Conservation (phyloP, 1,140 invertebrate species). For the Camponotus floridanus region DNA sequence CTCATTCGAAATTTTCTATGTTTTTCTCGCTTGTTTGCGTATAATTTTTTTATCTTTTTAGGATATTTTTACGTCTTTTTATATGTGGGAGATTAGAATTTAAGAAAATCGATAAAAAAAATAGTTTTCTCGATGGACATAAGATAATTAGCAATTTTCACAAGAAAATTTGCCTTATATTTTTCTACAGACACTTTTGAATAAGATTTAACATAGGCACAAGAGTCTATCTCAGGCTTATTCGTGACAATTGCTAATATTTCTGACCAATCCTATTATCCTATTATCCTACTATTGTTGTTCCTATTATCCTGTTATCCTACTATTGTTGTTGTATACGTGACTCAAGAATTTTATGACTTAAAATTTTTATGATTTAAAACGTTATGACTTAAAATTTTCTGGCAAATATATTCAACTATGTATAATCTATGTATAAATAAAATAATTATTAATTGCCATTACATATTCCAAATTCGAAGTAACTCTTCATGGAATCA, state of each 20-base stretch:
- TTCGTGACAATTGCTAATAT: neutral
- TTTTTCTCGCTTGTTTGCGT: neutral
- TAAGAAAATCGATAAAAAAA: neutral
- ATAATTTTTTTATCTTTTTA: neutral
- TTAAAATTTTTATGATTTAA: no score
- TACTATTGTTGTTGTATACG: neutral
- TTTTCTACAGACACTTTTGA: no score
- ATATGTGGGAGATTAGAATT: neutral
- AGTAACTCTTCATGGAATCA: no score
- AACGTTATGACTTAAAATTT: no score
- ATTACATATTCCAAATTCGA: no score
- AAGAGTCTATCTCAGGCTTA: neutral
- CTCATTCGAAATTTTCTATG: neutral
- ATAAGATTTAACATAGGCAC: neutral
- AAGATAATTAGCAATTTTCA: neutral
- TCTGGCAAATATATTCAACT: no score
- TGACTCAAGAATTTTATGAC: neutral
- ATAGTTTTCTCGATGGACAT: neutral
- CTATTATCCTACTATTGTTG: no score
- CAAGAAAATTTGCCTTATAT: no score
- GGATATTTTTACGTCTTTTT: neutral
- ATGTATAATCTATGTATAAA: no score
- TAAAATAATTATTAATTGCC: no score
- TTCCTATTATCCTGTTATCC: no score
- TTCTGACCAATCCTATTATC: neutral